phyloP scores from a whole-genome alignment of 1,140 invertebrate genomes.

The Macrotrachela quadricornifera region DNA sequence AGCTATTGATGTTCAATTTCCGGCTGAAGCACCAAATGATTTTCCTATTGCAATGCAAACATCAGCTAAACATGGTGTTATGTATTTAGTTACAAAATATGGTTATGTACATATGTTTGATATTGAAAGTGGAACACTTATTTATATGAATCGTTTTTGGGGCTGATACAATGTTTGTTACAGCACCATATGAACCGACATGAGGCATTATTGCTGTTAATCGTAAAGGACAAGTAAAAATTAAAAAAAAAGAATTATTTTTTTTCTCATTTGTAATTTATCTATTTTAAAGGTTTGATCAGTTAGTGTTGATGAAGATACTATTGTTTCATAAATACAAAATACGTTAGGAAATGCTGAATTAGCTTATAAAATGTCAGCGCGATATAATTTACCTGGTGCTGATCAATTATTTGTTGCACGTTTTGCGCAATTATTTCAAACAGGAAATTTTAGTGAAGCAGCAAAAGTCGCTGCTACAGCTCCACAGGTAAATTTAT shows the following conservation, averaged over 20 bases:
- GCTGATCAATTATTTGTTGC: constrained; percentile 91
- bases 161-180: constrained; percentile 95
- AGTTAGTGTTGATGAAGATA: constrained; percentile 91
- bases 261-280: too few relatives aligned
- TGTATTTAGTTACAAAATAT: constrained; percentile 97
- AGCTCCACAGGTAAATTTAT: too few relatives aligned
- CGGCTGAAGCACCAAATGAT: constrained; percentile 86
- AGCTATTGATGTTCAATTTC: constrained; percentile 94
- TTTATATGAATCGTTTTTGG: constrained; percentile 99
- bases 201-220: constrained; percentile 97
- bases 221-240: constrained; percentile 85
- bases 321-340: constrained; percentile 89
- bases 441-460: constrained; percentile 73
- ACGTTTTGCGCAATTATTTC: constrained; percentile 87
- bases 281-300: too few relatives aligned
- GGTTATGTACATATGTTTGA: constrained; percentile 98
- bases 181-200: constrained; percentile 77
- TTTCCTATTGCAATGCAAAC: constrained; percentile 98
- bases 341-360: constrained; percentile 88
- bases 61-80: constrained; percentile 66
- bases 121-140: constrained; percentile 92
- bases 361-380: constrained; percentile 76
- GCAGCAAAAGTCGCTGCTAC: constrained; percentile 94
- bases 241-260: too few relatives aligned
- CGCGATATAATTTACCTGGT: constrained; percentile 79